Evolutionary conservation across 2,888 invertebrate species (phyloP).

Genomic region (Acanthoscelides obtectus): DNA sequence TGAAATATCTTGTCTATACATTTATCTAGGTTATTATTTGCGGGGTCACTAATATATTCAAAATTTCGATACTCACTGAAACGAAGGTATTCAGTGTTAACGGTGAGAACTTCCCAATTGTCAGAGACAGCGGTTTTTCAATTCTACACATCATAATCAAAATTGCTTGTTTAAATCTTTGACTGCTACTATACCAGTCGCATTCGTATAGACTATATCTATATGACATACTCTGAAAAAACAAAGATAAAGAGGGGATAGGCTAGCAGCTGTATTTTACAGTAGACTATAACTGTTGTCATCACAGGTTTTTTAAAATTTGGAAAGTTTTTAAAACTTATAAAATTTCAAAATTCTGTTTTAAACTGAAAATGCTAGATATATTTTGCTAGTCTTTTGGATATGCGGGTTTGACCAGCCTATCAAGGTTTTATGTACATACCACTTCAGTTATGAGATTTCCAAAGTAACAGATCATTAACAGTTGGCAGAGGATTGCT

Average conservation of each 20-base stretch:
- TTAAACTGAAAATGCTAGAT: no score
- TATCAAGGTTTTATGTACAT: slow-evolving; percentile 18
- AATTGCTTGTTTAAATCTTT: slow-evolving; percentile 29
- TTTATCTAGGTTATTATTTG: no score
- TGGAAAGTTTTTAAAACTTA: no score
- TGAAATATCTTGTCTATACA: no score
- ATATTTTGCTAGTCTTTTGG: no score
- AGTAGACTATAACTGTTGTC: no score
- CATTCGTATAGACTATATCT: slow-evolving; percentile 19
- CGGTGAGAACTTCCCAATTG: slow-evolving; percentile 33
- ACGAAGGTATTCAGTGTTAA: slow-evolving; percentile 24
- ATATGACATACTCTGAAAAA: slow-evolving; percentile 23
- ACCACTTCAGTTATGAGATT: slow-evolving; percentile 28
- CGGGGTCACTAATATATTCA: no score
- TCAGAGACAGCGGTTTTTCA: slow-evolving; percentile 25
- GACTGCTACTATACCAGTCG: slow-evolving; percentile 27
- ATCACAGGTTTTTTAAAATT: no score
- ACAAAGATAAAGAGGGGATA: no score
- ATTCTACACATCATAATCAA: slow-evolving; percentile 29
- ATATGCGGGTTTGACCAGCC: no score
- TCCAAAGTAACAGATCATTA: slow-evolving; percentile 28
- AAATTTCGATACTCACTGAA: slow-evolving; percentile 19
- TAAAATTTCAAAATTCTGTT: no score
- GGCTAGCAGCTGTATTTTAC: no score
- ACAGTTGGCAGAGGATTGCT: slow-evolving; percentile 24